A percentile compares a stretch with the other conserved stretches of the same genome.
phyloP scores from a whole-genome alignment of 2,113 vertebrate genomes.

The Helogale parvula region DNA sequence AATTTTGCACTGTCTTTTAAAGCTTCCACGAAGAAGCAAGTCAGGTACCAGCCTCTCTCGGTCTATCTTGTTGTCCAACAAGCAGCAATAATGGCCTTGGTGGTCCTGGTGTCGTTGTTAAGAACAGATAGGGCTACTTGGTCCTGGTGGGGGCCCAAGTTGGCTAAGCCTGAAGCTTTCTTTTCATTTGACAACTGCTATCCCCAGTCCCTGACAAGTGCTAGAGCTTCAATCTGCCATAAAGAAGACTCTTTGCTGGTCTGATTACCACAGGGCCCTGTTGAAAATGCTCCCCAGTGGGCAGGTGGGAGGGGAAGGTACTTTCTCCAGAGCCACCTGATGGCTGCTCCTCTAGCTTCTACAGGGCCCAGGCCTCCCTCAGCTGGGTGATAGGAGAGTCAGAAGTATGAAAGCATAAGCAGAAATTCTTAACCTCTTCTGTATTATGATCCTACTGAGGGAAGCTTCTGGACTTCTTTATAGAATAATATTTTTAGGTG shows the following conservation, averaged over 20 bases:
- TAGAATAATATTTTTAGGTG: background rate
- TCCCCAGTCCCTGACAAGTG: conserved; percentile 47
- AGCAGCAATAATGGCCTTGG: conserved; percentile 39
- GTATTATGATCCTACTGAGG: background rate
- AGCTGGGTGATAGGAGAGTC: background rate
- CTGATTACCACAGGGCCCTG: background rate
- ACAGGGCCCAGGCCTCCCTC: background rate
- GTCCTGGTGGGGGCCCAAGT: background rate
- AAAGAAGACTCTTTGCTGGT: conserved; percentile 11
- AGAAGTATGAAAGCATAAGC: background rate
- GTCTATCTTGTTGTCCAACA: background rate
- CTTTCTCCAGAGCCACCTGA: background rate
- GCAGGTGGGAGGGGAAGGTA: background rate
- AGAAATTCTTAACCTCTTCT: background rate
- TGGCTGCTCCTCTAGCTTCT: background rate
- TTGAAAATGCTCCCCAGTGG: background rate
- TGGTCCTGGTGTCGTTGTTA: conserved; percentile 60
- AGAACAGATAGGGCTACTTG: conserved; percentile 56
- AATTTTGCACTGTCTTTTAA: background rate
- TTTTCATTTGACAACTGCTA: conserved; percentile 60
- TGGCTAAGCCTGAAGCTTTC: conserved; percentile 42
- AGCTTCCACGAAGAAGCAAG: background rate
- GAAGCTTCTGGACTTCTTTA: background rate
- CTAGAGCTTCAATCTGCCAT: conserved; percentile 4
- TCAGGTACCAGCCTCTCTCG: background rate